These are phyloP conservation scores for Drosophila bifasciata DNA, from an alignment of 1,140 invertebrate genomes.

Conservation along the genomic window DNA sequence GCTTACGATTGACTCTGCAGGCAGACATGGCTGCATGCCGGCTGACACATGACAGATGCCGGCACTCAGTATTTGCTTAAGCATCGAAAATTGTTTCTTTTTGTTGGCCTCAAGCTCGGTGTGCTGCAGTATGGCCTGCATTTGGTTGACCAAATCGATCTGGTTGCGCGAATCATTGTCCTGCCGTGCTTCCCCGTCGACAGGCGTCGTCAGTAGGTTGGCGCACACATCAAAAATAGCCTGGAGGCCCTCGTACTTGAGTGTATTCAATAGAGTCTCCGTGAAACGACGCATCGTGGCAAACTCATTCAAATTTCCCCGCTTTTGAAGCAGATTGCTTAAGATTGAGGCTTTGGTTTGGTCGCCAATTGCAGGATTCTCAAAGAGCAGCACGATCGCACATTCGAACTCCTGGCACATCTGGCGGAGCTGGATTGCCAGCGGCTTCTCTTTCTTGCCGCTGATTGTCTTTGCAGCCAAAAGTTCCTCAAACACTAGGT, in stretches of 20 bases:
- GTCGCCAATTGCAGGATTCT: slow-evolving; percentile 21
- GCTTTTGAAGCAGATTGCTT: slow-evolving; percentile 14
- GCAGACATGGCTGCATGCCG: no score
- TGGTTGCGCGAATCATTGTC: background rate
- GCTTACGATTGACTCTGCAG: no score
- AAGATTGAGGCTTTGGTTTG: slow-evolving; percentile 39
- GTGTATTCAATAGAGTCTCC: background rate
- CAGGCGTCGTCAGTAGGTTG: background rate
- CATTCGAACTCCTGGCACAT: slow-evolving; percentile 42
- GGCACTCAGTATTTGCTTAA: background rate
- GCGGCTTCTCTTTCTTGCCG: slow-evolving; percentile 4
- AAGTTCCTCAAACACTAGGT: slow-evolving; percentile 34
- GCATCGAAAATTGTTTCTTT: slow-evolving; percentile 16
- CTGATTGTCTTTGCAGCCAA: slow-evolving; percentile 6
- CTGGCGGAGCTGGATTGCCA: slow-evolving; percentile 19
- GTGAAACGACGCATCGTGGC: slow-evolving; percentile 23
- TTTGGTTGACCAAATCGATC: slow-evolving; percentile 38
- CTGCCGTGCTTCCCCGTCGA: slow-evolving; percentile 6
- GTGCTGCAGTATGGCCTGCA: slow-evolving; percentile 43
- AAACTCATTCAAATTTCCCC: slow-evolving; percentile 28
- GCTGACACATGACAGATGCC: slow-evolving; percentile 38
- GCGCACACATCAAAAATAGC: slow-evolving; percentile 41
- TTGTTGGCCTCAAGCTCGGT: slow-evolving; percentile 10
- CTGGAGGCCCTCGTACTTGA: background rate
- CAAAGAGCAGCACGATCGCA: slow-evolving; percentile 25